These are phyloP conservation scores for Sesia bembeciformis DNA, from an alignment of 2,888 invertebrate genomes.

Conservation along the genomic window DNA sequence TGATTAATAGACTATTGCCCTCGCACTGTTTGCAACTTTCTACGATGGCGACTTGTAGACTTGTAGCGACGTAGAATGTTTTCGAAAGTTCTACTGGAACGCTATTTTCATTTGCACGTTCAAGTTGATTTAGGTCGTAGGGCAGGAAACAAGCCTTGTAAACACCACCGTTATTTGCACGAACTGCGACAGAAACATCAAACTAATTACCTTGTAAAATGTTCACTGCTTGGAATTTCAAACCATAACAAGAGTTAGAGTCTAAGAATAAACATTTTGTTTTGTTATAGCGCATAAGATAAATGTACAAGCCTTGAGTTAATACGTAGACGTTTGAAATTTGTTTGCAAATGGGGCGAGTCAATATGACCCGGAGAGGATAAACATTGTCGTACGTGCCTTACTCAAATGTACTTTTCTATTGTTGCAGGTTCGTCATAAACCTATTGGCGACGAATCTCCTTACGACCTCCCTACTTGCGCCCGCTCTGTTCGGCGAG, in stretches of 20 bases:
- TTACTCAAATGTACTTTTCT: constrained; percentile 12
- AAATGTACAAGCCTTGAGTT: background rate
- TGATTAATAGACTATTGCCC: background rate
- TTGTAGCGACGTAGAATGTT: background rate
- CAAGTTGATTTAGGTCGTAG: background rate
- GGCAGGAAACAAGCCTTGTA: background rate
- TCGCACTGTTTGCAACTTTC: background rate
- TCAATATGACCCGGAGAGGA: constrained; percentile 13
- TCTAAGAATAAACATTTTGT: background rate
- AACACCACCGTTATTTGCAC: background rate
- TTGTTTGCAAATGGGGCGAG: constrained; percentile 4
- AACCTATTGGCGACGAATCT: constrained; percentile 68
- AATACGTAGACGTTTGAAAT: background rate
- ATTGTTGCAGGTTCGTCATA: constrained; percentile 79
- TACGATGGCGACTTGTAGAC: background rate
- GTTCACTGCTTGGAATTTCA: background rate
- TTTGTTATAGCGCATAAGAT: background rate
- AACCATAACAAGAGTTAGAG: background rate
- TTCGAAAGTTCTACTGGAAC: background rate
- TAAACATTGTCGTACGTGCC: constrained; percentile 4
- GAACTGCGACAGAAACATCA: background rate
- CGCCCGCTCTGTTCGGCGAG: constrained; percentile 66
- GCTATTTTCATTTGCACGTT: background rate
- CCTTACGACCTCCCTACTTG: constrained; percentile 62
- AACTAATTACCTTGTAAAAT: background rate